A percentile compares a stretch with the other conserved stretches of the same genome.
Conservation (phyloP, 1,140 invertebrate species). For the Bilobella aurantiaca region DNA sequence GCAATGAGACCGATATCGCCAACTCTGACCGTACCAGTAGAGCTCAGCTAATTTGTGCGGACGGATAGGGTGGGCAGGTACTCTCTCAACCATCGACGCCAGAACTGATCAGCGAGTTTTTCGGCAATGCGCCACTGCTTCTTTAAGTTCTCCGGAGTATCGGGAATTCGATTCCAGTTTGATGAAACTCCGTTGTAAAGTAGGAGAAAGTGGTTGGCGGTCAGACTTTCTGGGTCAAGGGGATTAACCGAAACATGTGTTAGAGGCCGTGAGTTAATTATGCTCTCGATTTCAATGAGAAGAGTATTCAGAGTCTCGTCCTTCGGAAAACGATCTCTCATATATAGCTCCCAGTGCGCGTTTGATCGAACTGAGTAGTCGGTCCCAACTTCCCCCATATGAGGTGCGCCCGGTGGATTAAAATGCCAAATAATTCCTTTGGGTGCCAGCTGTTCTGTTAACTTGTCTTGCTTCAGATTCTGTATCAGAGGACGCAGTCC, state of each 20-base stretch:
- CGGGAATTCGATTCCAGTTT: no score
- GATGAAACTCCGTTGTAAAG: neutral
- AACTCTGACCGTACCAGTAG: neutral
- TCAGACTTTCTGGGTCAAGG: slow-evolving; percentile 36
- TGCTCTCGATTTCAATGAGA: slow-evolving; percentile 34
- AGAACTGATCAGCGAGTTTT: slow-evolving; percentile 19
- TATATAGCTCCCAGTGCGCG: slow-evolving; percentile 23
- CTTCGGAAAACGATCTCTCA: slow-evolving; percentile 10
- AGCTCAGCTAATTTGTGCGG: slow-evolving; percentile 23
- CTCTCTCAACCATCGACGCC: slow-evolving; percentile 21
- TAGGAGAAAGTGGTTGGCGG: slow-evolving; percentile 34
- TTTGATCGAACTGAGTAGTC: slow-evolving; percentile 38
- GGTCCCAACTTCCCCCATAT: slow-evolving; percentile 39
- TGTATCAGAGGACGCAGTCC: slow-evolving; percentile 3
- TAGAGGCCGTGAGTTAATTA: slow-evolving; percentile 37
- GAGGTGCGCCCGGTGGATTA: slow-evolving; percentile 37
- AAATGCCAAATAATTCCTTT: slow-evolving; percentile 35
- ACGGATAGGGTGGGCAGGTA: slow-evolving; percentile 26
- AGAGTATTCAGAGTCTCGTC: slow-evolving; percentile 37
- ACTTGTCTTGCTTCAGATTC: slow-evolving; percentile 8
- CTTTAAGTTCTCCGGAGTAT: neutral
- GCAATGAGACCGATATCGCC: slow-evolving; percentile 27
- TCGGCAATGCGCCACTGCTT: slow-evolving; percentile 18
- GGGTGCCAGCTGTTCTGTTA: slow-evolving; percentile 9
- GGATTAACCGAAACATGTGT: slow-evolving; percentile 35